Base-by-base conservation (phyloP, 2,888 invertebrate species). In the Pandemis heparana region DNA sequence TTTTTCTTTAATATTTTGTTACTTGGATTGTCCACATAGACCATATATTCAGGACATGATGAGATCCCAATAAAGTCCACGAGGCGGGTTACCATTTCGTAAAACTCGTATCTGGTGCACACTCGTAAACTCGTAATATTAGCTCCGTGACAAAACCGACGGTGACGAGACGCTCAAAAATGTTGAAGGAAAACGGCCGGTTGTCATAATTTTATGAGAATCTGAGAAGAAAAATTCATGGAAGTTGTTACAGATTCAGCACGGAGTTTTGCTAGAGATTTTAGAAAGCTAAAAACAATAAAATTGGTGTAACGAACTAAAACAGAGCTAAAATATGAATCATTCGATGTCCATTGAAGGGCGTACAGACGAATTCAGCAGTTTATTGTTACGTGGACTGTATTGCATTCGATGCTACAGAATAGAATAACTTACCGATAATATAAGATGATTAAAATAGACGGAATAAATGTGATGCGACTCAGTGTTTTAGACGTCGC, bases 121-220 rank as follows among this genome's bases (percentile, higher is more conserved):
- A 23, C 41, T 56, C 56, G 68, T 72, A 72, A 72, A 72, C 62
- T 41, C 63, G 53, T 72, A 39, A 62, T 65, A 66, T 62, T 72
- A 56, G 66, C 56, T 32, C 14, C 72, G 68, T 48, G 72, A 73
- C 72, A 73, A 73, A 63, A 68, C 67, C 62, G 18, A 9, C 63
- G 51, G 38, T 62, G 65, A 32, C 23, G 38, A 51, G 32, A 51
- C 1, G 65, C 14, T 8, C 32, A 65, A 65, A 63, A 51, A 65
- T 65, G 65, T 46, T 14, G 23, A 16, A 10, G 16, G n/a, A 18
- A 16, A 5, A 16, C 18, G 10, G 46, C 14, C 18, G 46, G 7
- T 23, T 43, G 56, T 56, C 56, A 23, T 23, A 56, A 32, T 4
- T 56, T 56, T 53, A 51, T 7, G 14, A 16, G n/a, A 7, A n/a